These are phyloP conservation scores for Tetheella fluctuosa DNA, from an alignment of 2,888 invertebrate species.

Conservation along the genomic window DNA sequence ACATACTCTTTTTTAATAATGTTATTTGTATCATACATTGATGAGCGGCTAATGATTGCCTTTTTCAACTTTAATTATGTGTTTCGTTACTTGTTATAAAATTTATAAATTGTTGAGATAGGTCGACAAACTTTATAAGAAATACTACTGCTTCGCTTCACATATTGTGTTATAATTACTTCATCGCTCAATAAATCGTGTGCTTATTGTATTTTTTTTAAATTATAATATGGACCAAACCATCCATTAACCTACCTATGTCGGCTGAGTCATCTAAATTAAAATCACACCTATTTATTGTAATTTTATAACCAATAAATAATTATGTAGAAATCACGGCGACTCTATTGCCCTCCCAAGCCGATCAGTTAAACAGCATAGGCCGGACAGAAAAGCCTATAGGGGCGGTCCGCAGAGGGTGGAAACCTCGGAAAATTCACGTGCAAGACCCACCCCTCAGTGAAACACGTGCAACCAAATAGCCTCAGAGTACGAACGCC, in stretches of 20 bases:
- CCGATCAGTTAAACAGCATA: constrained; percentile 83
- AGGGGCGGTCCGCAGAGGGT: constrained; percentile 84
- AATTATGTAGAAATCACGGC: constrained; percentile 27
- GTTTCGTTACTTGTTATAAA: neutral
- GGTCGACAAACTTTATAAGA: too few relatives aligned
- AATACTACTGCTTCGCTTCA: too few relatives aligned
- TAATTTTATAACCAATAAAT: neutral
- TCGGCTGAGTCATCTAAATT: too few relatives aligned
- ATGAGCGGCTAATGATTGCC: neutral
- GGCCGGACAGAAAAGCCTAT: constrained; percentile 85
- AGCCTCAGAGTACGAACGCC: constrained; percentile 76
- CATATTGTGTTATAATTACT: neutral
- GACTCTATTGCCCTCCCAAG: constrained; percentile 64
- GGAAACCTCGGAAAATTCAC: constrained; percentile 84
- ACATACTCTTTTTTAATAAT: constrained; percentile 20
- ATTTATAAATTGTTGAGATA: neutral
- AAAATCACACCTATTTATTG: too few relatives aligned
- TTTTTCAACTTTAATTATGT: neutral
- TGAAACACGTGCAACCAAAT: constrained; percentile 80
- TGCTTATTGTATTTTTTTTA: too few relatives aligned
- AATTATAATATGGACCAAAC: too few relatives aligned
- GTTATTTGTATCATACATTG: neutral
- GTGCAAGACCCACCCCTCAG: constrained; percentile 78
- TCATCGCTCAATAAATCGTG: too few relatives aligned
- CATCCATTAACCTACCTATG: too few relatives aligned